Evolutionary conservation across 1,140 invertebrate genomes (phyloP).

Genomic region (Drosophila fuyamai): DNA sequence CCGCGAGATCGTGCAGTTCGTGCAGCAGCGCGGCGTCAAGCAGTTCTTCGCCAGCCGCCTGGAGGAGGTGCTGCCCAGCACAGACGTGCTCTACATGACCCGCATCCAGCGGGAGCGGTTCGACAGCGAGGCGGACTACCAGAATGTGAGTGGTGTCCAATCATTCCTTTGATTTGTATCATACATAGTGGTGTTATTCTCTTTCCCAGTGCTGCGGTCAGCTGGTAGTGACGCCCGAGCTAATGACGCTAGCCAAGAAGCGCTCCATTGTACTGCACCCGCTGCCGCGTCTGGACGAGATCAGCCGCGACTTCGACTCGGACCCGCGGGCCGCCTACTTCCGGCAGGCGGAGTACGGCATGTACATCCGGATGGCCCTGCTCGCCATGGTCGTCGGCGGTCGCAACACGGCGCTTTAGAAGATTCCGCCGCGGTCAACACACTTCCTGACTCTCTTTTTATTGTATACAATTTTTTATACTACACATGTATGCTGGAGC

Average conservation of each 20-base stretch:
- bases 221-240: slow-evolving; percentile 95
- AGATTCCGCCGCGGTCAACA: not conserved
- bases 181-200: not conserved
- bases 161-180: not conserved
- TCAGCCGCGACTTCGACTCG: slow-evolving; percentile 96
- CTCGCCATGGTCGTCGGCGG: slow-evolving; percentile 94
- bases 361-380: slow-evolving; percentile 99
- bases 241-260: slow-evolving; percentile 97
- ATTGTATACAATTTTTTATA: slow-evolving; percentile 7
- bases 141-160: slow-evolving; percentile 85
- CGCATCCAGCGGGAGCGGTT: slow-evolving; percentile 98
- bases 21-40: slow-evolving; percentile 90
- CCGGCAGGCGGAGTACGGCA: slow-evolving; percentile 98
- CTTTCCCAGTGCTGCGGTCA: slow-evolving; percentile 89
- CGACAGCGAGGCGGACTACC: slow-evolving; percentile 92
- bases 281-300: slow-evolving; percentile 97
- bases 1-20: slow-evolving; percentile 91
- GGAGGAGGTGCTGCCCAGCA: slow-evolving; percentile 94
- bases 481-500: not conserved
- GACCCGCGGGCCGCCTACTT: slow-evolving; percentile 99
- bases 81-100: slow-evolving; percentile 99
- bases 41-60: slow-evolving; percentile 91
- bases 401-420: slow-evolving; percentile 53
- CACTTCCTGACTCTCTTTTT: not conserved
- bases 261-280: slow-evolving; percentile 99